These are phyloP conservation scores for Ianthella basta DNA, from an alignment of 37 sponge, comb jelly and placozoan species.

Conservation along the genomic window DNA sequence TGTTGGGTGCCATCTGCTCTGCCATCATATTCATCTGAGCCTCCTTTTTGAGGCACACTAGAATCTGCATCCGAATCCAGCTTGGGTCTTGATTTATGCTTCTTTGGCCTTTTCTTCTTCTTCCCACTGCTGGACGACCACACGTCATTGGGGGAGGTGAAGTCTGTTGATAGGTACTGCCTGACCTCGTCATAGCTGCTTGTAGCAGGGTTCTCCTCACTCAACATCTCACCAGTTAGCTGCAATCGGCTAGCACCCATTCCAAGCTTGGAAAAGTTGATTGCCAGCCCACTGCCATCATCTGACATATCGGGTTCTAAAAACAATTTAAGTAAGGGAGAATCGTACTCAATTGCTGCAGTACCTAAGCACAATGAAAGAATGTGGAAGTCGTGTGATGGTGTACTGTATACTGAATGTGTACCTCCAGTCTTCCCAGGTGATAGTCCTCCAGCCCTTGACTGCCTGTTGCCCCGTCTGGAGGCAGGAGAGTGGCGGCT, in stretches of 20 bases:
- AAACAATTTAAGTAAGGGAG: not conserved
- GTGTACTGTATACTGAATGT: not conserved
- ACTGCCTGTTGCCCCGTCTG: conserved; percentile 5
- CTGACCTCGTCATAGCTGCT: conserved; percentile 26
- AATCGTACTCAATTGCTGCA: too few species aligned
- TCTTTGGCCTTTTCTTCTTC: conserved; percentile 29
- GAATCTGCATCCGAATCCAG: not conserved
- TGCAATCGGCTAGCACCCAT: conserved; percentile 47
- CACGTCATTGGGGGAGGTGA: conserved; percentile 15
- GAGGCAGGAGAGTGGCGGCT: not conserved
- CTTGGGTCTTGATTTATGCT: conserved; percentile 4
- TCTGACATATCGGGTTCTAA: not conserved
- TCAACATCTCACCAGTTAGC: not conserved
- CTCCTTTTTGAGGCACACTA: not conserved
- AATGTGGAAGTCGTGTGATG: too few species aligned
- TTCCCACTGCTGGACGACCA: conserved; percentile 31
- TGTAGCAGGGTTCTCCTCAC: not conserved
- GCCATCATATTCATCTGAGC: conserved; percentile 14
- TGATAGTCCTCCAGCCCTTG: not conserved
- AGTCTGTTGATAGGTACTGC: conserved; percentile 1
- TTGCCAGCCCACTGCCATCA: not conserved
- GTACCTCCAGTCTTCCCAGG: conserved; percentile 4
- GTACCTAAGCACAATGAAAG: too few species aligned
- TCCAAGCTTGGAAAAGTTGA: conserved; percentile 51
- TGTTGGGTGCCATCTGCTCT: not conserved